Evolutionary conservation across 2,113 vertebrate species (phyloP).

Genomic region (Oostethus manadensis): DNA sequence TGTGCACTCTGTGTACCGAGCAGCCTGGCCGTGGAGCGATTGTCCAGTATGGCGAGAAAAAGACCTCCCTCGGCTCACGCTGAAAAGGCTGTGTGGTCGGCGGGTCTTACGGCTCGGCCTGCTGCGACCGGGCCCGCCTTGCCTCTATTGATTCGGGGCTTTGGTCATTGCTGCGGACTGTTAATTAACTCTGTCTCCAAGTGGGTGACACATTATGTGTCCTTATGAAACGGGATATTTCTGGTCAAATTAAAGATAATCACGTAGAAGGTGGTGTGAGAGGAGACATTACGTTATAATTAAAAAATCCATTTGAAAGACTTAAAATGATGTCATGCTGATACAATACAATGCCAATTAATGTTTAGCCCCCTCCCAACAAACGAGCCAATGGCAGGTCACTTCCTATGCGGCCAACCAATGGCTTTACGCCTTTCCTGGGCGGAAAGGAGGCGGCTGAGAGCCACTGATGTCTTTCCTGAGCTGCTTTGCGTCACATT

Average conservation of each 20-base stretch:
- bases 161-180: conserved; percentile 42
- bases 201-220: conserved; percentile 45
- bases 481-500: conserved; percentile 53
- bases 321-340: not conserved
- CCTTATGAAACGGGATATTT: conserved; percentile 46
- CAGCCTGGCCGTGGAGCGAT: conserved; percentile 68
- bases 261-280: not conserved
- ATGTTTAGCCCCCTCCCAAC: conserved; percentile 48
- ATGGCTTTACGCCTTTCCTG: conserved; percentile 39
- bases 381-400: conserved; percentile 51
- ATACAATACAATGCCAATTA: conserved; percentile 10
- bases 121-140: conserved; percentile 55
- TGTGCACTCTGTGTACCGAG: conserved; percentile 59
- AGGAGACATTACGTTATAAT: not conserved
- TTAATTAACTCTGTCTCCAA: conserved; percentile 64
- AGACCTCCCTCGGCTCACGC: conserved; percentile 65
- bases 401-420: conserved; percentile 49
- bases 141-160: conserved; percentile 61
- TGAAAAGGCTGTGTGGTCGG: conserved; percentile 65
- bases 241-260: not conserved
- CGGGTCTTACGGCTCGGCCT: conserved; percentile 54
- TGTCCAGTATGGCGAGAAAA: conserved; percentile 69
- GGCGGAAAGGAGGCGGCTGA: conserved; percentile 44
- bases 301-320: conserved; percentile 10
- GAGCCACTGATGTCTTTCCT: conserved; percentile 62